These are phyloP conservation scores for Sycophaga agraensis DNA, from an alignment of 1,140 invertebrate genomes.

Conservation along the genomic window DNA sequence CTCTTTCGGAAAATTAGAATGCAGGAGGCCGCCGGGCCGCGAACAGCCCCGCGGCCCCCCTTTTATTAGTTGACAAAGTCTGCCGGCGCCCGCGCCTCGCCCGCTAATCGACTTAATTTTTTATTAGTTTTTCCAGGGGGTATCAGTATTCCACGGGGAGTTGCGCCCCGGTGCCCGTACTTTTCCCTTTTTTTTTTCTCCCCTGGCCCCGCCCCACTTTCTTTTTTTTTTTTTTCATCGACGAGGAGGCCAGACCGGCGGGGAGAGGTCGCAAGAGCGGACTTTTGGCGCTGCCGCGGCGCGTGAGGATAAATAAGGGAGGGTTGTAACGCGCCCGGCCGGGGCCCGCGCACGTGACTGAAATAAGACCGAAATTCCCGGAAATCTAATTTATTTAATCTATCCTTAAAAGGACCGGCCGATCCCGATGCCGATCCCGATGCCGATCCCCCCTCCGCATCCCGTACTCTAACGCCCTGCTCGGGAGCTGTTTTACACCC, in stretches of 20 bases:
- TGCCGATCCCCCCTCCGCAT: no score
- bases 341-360: conserved; percentile 20
- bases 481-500: no score
- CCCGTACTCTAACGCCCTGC: no score
- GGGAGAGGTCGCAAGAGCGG: conserved; percentile 5
- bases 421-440: no score
- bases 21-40: no score
- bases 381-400: conserved; percentile 29
- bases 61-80: neutral
- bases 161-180: neutral
- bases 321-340: conserved; percentile 10
- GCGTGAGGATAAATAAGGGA: conserved; percentile 27
- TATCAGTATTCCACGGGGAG: conserved; percentile 22
- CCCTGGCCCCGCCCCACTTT: no score
- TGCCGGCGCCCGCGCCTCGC: no score
- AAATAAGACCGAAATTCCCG: conserved; percentile 24
- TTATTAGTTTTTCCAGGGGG: conserved; percentile 14
- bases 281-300: conserved; percentile 14
- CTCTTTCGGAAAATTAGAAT: no score
- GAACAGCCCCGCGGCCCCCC: neutral
- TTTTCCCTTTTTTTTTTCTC: neutral
- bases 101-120: conserved; percentile 30
- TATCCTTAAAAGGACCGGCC: conserved; percentile 21
- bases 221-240: neutral
- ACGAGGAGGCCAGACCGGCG: no score